Conservation (phyloP, 2,888 invertebrate species). For the Fragum whitleyi region DNA sequence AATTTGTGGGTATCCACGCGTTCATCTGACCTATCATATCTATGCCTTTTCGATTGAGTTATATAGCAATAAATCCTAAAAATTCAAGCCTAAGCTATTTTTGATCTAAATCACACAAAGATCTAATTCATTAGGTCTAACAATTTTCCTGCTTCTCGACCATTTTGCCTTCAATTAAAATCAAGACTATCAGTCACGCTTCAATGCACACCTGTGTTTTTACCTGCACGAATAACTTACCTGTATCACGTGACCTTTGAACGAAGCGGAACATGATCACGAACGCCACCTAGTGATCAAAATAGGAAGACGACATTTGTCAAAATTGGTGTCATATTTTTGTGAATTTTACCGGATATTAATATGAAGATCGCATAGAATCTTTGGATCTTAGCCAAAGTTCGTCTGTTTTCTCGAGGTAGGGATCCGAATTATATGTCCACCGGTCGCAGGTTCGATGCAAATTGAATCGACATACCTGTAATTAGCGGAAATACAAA, state of each 20-base stretch:
- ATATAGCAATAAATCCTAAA: no score
- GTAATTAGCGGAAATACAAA: constrained; percentile 17
- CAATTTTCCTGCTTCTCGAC: no score
- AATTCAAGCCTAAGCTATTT: no score
- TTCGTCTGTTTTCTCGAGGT: neutral
- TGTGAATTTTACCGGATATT: neutral
- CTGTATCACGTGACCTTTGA: constrained; percentile 23
- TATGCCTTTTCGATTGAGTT: no score
- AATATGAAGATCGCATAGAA: neutral
- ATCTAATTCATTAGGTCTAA: no score
- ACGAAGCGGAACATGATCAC: constrained; percentile 3
- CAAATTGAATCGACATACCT: constrained; percentile 11
- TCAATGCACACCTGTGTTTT: constrained; percentile 6
- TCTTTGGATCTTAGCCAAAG: neutral
- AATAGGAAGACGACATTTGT: constrained; percentile 22
- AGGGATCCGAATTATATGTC: neutral
- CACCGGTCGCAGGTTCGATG: neutral
- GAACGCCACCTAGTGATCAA: constrained; percentile 18
- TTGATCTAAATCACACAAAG: no score
- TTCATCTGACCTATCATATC: no score
- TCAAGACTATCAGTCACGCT: neutral
- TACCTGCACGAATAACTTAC: constrained; percentile 24
- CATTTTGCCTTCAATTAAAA: neutral
- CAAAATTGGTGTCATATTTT: constrained; percentile 18
- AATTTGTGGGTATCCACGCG: no score